These are phyloP conservation scores for Piaya cayana DNA, from an alignment of 2,113 vertebrate species.

Conservation along the genomic window DNA sequence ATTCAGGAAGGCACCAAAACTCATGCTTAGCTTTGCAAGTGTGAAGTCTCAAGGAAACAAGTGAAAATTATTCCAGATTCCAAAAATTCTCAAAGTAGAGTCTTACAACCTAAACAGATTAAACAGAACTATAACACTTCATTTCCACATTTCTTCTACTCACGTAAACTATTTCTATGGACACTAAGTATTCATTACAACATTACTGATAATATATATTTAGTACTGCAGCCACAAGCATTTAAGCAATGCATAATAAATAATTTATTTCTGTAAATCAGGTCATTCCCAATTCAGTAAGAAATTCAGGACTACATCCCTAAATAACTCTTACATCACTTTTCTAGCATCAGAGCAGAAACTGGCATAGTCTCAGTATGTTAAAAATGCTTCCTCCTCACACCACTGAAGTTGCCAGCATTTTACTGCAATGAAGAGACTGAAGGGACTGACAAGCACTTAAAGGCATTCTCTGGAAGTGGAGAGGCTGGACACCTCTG, in stretches of 20 bases:
- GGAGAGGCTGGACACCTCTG: background rate
- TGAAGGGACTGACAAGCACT: background rate
- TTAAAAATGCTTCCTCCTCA: constrained; percentile 6
- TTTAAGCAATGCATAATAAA: constrained; percentile 36
- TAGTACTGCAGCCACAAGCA: background rate
- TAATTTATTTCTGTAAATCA: constrained; percentile 19
- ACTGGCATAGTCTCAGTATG: background rate
- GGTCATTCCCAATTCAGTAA: background rate
- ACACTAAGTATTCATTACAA: background rate
- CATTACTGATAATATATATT: background rate
- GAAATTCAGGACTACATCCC: background rate
- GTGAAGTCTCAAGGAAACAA: background rate
- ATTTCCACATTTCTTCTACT: background rate
- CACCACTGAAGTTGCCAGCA: background rate
- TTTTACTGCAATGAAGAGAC: background rate
- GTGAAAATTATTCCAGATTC: background rate
- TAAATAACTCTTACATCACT: constrained; percentile 58
- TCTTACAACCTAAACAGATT: background rate
- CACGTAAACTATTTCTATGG: background rate
- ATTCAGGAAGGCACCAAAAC: background rate
- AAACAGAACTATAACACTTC: background rate
- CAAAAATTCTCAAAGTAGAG: background rate
- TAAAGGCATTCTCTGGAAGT: background rate
- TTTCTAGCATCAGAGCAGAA: constrained; percentile 14
- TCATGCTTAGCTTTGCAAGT: background rate